phyloP scores from a whole-genome alignment of 2,888 invertebrate genomes.

The Empis stercorea region DNA sequence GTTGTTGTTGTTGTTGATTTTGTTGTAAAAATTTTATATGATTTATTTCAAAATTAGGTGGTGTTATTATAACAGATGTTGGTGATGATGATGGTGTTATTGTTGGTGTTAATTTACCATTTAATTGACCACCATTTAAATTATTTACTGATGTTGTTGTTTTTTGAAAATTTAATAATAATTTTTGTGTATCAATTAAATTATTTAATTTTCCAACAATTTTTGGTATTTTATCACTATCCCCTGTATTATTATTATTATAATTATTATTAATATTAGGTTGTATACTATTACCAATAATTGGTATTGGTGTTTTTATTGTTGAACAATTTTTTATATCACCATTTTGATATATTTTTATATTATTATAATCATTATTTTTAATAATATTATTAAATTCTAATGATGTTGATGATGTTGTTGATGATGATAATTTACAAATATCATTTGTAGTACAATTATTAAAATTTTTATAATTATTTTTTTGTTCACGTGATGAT shows the following conservation, averaged over 20 bases:
- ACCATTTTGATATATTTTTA: background rate
- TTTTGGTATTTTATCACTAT: conserved; percentile 37
- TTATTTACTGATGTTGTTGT: background rate
- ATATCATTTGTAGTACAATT: background rate
- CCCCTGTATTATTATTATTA: conserved; percentile 8
- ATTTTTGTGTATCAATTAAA: conserved; percentile 17
- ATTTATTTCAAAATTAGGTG: too few species aligned
- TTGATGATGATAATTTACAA: background rate
- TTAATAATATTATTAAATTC: background rate
- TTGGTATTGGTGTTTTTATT: background rate
- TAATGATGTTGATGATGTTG: background rate
- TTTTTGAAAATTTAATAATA: conserved; percentile 5
- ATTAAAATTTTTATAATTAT: background rate
- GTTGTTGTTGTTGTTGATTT: background rate
- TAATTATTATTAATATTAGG: background rate
- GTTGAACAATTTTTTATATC: background rate
- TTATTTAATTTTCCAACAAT: conserved; percentile 35
- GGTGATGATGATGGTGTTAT: too few species aligned
- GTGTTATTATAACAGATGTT: too few species aligned
- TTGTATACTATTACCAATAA: background rate
- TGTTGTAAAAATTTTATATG: conserved; percentile 7
- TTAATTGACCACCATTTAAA: background rate
- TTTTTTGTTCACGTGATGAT: background rate
- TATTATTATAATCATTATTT: background rate
- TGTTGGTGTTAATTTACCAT: too few species aligned